Base-by-base conservation (phyloP, 92 coral and sea anemone genomes). In the Zoanthus sociatus region DNA sequence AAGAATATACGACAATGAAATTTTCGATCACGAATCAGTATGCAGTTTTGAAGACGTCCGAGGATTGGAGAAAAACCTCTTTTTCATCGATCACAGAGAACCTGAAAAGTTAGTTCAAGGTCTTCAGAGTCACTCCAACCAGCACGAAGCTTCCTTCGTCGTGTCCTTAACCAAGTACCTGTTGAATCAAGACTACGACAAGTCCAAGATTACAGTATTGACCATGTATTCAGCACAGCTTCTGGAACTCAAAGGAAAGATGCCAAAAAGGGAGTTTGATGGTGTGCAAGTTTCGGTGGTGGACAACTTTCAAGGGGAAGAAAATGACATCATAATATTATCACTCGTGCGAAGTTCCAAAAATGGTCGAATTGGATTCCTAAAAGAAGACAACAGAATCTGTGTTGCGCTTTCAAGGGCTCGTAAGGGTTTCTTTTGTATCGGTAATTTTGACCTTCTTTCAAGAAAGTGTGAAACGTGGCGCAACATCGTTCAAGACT, bases 1-100 rank as follows among this genome's bases (percentile, higher is more conserved):
- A 37, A 50, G 88, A 75, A 89, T 93, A 48, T 93, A 93, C 75
- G 91, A 91, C 11, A 92, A 90, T 16, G 90, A 91, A n/a, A 84
- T 91, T 42, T 37, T 46, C n/a, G 94, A 93, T 70, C 90, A 88
- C 71, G 88, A 42, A 33, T 82, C 94, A 8, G 96, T 93, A 10
- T 56, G 64, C 42, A 8, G 32, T 4, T 89, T 88, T 61, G 67
- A 72, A 0, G 70, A 79, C 30, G 77, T 93, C 33, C 71, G 66
- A 10, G 96, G 96, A 79, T 9, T 79, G 17, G 78, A 73, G 76
- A 82, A 82, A 56, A 74, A 88, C 42, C 76, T 88, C 13, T 88
- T 88, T 55, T 88, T 88, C 37, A 61, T 88, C 7, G 83, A 88
- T 69, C 91, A 88, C 77, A 71, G 78, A 58, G 76, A 32, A 47